phyloP scores from a whole-genome alignment of 1,140 invertebrate genomes.

The Lasaia peninsularis region DNA sequence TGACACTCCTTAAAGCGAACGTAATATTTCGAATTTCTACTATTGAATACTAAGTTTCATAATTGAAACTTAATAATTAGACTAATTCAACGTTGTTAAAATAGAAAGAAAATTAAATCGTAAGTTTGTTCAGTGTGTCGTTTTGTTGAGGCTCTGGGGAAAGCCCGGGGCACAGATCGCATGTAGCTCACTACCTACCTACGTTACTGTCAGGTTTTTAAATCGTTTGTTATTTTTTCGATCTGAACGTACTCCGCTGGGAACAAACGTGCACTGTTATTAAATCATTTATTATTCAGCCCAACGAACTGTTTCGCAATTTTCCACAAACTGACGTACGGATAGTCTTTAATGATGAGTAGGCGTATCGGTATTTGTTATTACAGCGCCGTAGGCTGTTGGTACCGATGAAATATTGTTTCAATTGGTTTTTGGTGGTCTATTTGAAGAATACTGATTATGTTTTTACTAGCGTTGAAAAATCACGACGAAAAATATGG shows the following conservation, averaged over 20 bases:
- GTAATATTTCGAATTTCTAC: too few relatives aligned
- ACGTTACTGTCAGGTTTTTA: conserved; percentile 53
- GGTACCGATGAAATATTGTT: conserved; percentile 10
- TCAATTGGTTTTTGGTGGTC: neutral
- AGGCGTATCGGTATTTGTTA: conserved; percentile 12
- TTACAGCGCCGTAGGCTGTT: conserved; percentile 1
- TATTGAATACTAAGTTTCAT: neutral
- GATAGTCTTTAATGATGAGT: conserved; percentile 9
- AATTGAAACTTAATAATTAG: conserved; percentile 7
- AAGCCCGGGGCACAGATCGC: conserved; percentile 3
- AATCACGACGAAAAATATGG: too few relatives aligned
- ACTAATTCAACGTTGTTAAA: neutral
- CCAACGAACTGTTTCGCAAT: conserved; percentile 67
- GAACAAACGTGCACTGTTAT: conserved; percentile 69
- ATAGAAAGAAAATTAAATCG: conserved; percentile 9
- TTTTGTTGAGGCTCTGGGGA: neutral
- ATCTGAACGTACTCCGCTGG: conserved; percentile 52
- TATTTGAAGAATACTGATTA: neutral
- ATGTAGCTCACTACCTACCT: conserved; percentile 29
- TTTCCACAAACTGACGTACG: conserved; percentile 37
- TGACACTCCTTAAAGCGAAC: too few relatives aligned
- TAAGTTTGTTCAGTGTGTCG: neutral
- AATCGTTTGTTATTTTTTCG: conserved; percentile 66
- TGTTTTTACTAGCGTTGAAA: too few relatives aligned
- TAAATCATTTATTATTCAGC: conserved; percentile 76